Percentiles rank a stretch among this genome's conserved stretches.
Evolutionary conservation across 2,888 invertebrate genomes (phyloP).

Genomic region (Parasteatoda lunata): DNA sequence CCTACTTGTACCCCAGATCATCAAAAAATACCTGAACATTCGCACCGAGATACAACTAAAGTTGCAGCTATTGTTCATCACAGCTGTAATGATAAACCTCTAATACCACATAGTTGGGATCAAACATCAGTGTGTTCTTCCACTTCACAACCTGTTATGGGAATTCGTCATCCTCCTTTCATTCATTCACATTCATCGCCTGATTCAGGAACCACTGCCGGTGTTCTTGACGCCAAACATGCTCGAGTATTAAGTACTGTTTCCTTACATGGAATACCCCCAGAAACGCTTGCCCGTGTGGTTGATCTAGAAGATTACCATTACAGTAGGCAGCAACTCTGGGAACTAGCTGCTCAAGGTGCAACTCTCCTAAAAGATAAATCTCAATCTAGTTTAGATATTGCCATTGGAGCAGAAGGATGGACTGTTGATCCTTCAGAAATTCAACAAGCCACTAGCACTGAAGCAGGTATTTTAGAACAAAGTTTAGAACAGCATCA

Average conservation of each 20-base stretch:
- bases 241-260: slow-evolving; percentile 48
- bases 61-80: slow-evolving; percentile 66
- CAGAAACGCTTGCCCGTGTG: slow-evolving; percentile 59
- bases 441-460: slow-evolving; percentile 68
- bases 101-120: slow-evolving; percentile 55
- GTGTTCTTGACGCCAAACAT: slow-evolving; percentile 57
- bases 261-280: slow-evolving; percentile 60
- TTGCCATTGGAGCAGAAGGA: slow-evolving; percentile 55
- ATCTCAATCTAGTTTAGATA: slow-evolving; percentile 64
- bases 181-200: slow-evolving; percentile 67
- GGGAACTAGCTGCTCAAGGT: slow-evolving; percentile 63
- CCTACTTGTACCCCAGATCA: slow-evolving; percentile 31
- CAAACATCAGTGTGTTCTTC: slow-evolving; percentile 64
- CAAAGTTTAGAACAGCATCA: slow-evolving; percentile 64
- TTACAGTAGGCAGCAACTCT: slow-evolving; percentile 64
- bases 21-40: slow-evolving; percentile 43
- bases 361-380: slow-evolving; percentile 63
- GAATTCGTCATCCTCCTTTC: slow-evolving; percentile 58
- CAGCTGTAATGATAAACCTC: slow-evolving; percentile 64
- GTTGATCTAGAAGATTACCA: slow-evolving; percentile 67
- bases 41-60: slow-evolving; percentile 50
- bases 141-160: slow-evolving; percentile 62
- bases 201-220: slow-evolving; percentile 63
- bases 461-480: slow-evolving; percentile 70
- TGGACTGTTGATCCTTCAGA: slow-evolving; percentile 59